Conservation (phyloP, 2,797 vertebrate genomes). For the Coregonus ussuriensis region DNA sequence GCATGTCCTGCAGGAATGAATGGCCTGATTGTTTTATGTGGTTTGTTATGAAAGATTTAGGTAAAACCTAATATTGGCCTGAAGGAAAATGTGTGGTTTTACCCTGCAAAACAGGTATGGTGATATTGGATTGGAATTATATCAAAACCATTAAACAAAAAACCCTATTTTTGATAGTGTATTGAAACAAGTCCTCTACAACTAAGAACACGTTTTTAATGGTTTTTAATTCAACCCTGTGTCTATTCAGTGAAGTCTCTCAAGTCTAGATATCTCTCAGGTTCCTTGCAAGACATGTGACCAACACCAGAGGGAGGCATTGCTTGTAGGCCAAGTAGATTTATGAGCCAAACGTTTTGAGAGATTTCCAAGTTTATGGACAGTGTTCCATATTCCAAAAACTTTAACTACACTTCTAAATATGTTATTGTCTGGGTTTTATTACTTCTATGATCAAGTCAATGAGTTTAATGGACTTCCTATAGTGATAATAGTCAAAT, state of each 20-base stretch:
- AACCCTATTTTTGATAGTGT: not conserved
- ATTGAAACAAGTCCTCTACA: not conserved
- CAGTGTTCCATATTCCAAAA: too few relatives aligned
- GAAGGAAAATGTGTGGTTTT: not conserved
- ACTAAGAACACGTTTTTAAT: not conserved
- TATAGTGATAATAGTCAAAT: too few relatives aligned
- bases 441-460: not conserved
- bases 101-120: not conserved
- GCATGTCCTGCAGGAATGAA: too few relatives aligned
- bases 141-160: not conserved
- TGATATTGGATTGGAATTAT: not conserved
- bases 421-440: not conserved
- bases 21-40: not conserved
- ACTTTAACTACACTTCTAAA: not conserved
- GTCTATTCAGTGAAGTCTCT: not conserved
- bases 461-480: too few relatives aligned
- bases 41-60: not conserved
- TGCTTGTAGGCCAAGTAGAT: not conserved
- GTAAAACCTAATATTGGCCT: not conserved
- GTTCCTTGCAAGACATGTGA: not conserved
- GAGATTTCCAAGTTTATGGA: not conserved
- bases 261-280: not conserved
- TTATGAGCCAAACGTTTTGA: not conserved
- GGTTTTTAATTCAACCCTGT: not conserved
- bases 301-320: constrained; percentile 43